Percentiles rank a stretch among this genome's conserved stretches.
Conservation (phyloP, 2,888 invertebrate species). For the Dasypolia templi region DNA sequence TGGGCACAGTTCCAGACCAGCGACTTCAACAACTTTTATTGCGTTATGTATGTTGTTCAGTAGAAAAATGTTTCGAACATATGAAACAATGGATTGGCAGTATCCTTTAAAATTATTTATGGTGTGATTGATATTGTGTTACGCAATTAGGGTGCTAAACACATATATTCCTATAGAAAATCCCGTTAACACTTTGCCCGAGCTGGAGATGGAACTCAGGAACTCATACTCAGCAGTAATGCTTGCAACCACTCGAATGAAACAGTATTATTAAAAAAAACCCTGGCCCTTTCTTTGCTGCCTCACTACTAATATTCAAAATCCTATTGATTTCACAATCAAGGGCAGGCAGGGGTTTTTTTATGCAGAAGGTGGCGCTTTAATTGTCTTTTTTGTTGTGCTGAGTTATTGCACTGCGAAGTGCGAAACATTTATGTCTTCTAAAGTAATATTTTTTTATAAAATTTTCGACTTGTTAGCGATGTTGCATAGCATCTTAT, state of each 20-base stretch:
- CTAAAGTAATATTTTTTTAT: too few relatives aligned
- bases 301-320: too few relatives aligned
- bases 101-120: too few relatives aligned
- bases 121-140: too few relatives aligned
- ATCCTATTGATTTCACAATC: neutral
- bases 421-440: too few relatives aligned
- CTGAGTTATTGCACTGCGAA: conserved; percentile 21
- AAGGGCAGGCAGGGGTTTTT: neutral
- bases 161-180: neutral
- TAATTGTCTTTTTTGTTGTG: neutral
- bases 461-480: neutral
- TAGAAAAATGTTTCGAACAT: too few relatives aligned
- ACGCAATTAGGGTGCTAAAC: too few relatives aligned
- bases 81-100: too few relatives aligned
- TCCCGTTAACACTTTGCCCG: neutral
- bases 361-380: neutral
- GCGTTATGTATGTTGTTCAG: too few relatives aligned
- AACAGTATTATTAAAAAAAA: neutral
- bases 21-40: too few relatives aligned
- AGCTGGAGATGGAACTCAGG: neutral
- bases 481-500: neutral
- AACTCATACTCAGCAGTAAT: neutral
- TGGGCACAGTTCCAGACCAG: too few relatives aligned
- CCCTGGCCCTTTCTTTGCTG: neutral
- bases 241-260: neutral